Base-by-base conservation (phyloP, 1,140 invertebrate species). In the Drosophila mojavensis region DNA sequence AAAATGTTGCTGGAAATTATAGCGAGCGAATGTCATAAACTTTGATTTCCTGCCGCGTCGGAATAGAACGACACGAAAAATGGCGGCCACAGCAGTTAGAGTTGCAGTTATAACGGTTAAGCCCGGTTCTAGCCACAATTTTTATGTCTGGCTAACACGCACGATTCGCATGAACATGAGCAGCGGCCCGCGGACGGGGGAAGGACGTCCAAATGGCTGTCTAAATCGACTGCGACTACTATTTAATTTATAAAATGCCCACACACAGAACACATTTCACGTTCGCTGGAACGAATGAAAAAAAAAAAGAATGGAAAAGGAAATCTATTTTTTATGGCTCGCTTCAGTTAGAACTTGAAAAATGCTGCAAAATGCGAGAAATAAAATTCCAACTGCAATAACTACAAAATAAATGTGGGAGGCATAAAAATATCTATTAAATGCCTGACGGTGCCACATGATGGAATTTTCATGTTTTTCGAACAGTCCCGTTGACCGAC, bases 231-330 rank as follows among this genome's bases (percentile, higher is more conserved):
- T 73, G 71, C 51, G 75, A 79, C 79, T 88, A 79, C 71, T 73
- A 86, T 86, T 86, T 86, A 88, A 86, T 86, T 86, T 86, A 81
- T 79, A 88, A 60, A 86, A 86, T 72, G 73, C 66, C 45, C 54
- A 54, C 56, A 75, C 62, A 72, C 30, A 51, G 43, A 45, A 59
- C 51, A 69, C 50, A 69, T 59, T 54, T 47, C 56, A 39, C 50
- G 20, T 60, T 64, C 64, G 51, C 39, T 67, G 62, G 56, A 30
- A n/a, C 67, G 41, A 60, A 68, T 60, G 45, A 36, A 4, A 59
- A 51, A 41, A 53, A 11, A 20, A 62, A 43, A 15, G 15, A 13
- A 53, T 20, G 28, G 26, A 33, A 60, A 39, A 60, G 39, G 30
- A 67, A 73, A 67, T 67, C 47, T 60, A 67, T 59, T 72, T 78